These are phyloP conservation scores for Syngnathus floridae DNA, from an alignment of 2,113 vertebrate genomes.

Conservation along the genomic window DNA sequence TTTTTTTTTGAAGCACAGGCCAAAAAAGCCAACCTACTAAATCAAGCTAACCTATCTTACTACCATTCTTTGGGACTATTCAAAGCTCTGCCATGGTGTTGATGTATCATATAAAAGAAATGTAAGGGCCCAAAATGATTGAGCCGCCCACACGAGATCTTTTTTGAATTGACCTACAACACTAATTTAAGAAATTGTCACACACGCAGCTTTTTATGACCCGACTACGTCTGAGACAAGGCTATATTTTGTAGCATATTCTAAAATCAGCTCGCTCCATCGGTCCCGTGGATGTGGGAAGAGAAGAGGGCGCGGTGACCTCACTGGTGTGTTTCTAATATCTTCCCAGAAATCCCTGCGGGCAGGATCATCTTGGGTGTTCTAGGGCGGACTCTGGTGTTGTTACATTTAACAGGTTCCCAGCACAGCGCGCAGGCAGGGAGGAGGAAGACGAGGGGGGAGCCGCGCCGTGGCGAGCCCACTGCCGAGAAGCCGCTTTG, in stretches of 20 bases:
- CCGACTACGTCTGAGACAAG: constrained; percentile 12
- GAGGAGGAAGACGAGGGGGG: constrained; percentile 59
- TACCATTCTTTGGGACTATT: too few species aligned
- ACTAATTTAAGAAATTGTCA: constrained; percentile 13
- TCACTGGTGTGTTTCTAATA: constrained; percentile 71
- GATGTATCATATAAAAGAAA: too few species aligned
- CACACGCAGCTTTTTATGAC: constrained; percentile 5
- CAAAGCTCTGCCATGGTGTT: too few species aligned
- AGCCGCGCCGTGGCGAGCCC: constrained; percentile 44
- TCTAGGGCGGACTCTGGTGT: constrained; percentile 77
- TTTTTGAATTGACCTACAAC: background rate
- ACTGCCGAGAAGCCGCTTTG: constrained; percentile 62
- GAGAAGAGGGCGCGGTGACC: constrained; percentile 47
- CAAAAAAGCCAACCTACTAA: too few species aligned
- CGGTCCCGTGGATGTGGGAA: constrained; percentile 46
- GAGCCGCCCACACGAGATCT: background rate
- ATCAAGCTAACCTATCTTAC: too few species aligned
- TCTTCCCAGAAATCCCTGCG: constrained; percentile 65
- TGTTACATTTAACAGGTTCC: constrained; percentile 84
- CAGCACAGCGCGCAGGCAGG: constrained; percentile 54
- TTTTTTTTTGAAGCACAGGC: too few species aligned
- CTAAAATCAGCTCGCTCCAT: constrained; percentile 26
- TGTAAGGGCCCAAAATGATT: too few species aligned
- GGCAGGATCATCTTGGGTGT: constrained; percentile 92
- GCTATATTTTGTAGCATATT: constrained; percentile 14